Base-by-base conservation (phyloP, 2,797 vertebrate species). In the Gobio occitaniae region DNA sequence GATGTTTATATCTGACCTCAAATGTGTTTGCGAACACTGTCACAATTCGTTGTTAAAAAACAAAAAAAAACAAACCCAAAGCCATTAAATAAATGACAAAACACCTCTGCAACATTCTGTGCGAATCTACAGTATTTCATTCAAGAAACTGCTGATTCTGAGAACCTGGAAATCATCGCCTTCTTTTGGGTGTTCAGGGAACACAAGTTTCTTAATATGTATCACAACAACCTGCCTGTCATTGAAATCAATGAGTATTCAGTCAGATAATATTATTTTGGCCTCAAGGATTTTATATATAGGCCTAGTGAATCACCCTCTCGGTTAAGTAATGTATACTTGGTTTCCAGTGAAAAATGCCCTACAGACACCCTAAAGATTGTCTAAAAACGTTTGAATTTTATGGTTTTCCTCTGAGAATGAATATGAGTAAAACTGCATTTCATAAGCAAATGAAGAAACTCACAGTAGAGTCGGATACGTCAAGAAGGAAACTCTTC, bases 191-290 rank as follows among this genome's bases (percentile, higher is more conserved):
- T 85, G 82, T 69, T 78, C 63, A 82, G 70, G 41, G 76, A 75
- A 77, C 44, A 82, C 56, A 82, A 82, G 79, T 71, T 75, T 75
- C 19, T 85, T 80, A 71, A 76, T 59, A 84, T 78, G 63, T 56
- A 16, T 63, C 11, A 41, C 68, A 29, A 48, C 50, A 80, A 56
- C 56, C 50, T 69, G 25, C 41, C 71, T 84, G 79, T 80, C 80
- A 59, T 32, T 47, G 65, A 88, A 80, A 87, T 83, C 47, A 48
- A 29, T 59, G 36, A 41, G 44, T 72, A 86, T 83, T 87, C 44
- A 75, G 72, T 85, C 48, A 50, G 54, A 83, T 80, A 85, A 81
- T 81, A 80, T 85, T 82, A 82, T 81, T 89, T 89, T 88, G 82
- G 82, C 86, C 65, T 85, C 13, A 76, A 78, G 76, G 36, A 76